Evolutionary conservation across 2,888 invertebrate genomes (phyloP).

Genomic region (Chironomus tentans): DNA sequence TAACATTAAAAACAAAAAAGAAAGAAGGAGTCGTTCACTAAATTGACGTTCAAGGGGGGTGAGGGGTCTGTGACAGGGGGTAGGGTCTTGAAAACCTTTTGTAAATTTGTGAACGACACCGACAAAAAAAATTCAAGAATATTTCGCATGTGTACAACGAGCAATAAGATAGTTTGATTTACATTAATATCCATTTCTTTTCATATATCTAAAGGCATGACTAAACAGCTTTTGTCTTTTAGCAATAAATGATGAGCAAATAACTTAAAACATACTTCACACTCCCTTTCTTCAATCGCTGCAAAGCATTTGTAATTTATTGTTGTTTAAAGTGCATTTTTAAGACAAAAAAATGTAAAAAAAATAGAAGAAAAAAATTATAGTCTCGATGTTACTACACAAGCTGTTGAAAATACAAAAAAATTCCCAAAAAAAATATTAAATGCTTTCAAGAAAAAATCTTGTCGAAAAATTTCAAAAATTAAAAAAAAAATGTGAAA

Average conservation of each 20-base stretch:
- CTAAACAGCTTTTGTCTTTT: not conserved
- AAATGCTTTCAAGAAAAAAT: not conserved
- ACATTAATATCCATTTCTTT: not conserved
- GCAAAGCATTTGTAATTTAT: not conserved
- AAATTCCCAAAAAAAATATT: not conserved
- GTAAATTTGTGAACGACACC: too few relatives aligned
- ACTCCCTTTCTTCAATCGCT: not conserved
- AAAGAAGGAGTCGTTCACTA: too few relatives aligned
- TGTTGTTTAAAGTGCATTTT: not conserved
- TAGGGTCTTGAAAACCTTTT: too few relatives aligned
- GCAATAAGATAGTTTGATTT: not conserved
- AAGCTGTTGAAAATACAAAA: not conserved
- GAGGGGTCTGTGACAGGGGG: too few relatives aligned
- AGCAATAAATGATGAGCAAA: constrained; percentile 15
- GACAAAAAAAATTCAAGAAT: too few relatives aligned
- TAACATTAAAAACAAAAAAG: too few relatives aligned
- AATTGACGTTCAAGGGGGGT: too few relatives aligned
- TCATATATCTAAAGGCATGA: not conserved
- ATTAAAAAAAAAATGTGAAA: not conserved
- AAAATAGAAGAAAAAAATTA: not conserved
- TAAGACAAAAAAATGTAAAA: not conserved
- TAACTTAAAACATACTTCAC: not conserved
- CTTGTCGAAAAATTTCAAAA: not conserved
- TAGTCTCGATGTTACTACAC: constrained; percentile 19
- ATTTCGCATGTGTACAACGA: not conserved